Evolutionary conservation across 2,888 invertebrate genomes (phyloP), one percentile per base, ranked within the genome.

Genomic region (Thysanoteuthis rhombus): DNA sequence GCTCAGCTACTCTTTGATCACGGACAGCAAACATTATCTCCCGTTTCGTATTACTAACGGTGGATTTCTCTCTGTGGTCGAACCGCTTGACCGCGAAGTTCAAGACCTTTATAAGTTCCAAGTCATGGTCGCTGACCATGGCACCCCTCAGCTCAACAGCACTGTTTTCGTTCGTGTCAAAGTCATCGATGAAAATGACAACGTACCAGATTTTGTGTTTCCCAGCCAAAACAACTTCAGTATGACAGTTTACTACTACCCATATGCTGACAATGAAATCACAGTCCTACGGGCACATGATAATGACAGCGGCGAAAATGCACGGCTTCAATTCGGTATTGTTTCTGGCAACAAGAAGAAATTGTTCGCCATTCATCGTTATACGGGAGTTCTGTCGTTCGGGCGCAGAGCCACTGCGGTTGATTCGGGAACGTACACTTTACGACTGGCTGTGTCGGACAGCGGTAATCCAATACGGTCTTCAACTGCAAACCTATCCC

Each of bases 141-240:
- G 96, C 0, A 94, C 94, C 19, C 96, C 96, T 1, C 93, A 95
- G 12, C 93, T 95, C 93, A 95, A 95, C 47, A 95, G 95, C 58
- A 95, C 96, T 12, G 95, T 95, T 8, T 94, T 94, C 8, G 95
- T 96, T 0, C 94, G 94, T 22, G 94, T 97, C 22, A 94, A 95
- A 58, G 95, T 97, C 0, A 94, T 94, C 22, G 97, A 96, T 93
- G 94, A 95, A 28, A 96, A 97, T 93, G 96, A 96, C 93, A 96
- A 96, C 92, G 47, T 94, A 6, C 97, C 97, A 0, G 93, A 95
- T 16, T 95, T 97, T 94, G 93, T 94, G 12, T 94, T 94, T 90
- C 96, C 96, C 22, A 96, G 95, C 92, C 95, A 95, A n/a, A 95
- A 95, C 28, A 95, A 96, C 91, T 94, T 95, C 91, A 94, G 94